A percentile compares a stretch with the other conserved stretches of the same genome.
phyloP scores from a whole-genome alignment of 2,888 invertebrate genomes.

The Cheilosia scutellata region DNA sequence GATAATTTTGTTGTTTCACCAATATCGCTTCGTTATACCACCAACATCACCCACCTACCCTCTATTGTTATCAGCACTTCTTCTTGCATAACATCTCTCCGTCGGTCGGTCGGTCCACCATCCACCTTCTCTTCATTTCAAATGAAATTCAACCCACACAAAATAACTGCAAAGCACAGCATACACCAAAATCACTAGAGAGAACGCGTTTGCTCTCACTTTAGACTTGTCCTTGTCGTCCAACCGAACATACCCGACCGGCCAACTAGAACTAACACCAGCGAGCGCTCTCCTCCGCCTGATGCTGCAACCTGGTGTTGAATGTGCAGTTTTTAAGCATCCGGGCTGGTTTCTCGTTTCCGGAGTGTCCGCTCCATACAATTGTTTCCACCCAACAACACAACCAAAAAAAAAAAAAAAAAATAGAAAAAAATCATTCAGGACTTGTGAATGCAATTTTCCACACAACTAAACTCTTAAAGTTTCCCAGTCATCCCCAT shows the following conservation, averaged over 20 bases:
- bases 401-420: neutral
- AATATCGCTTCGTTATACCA: constrained; percentile 3
- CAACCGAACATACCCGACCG: constrained; percentile 37
- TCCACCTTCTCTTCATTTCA: constrained; percentile 2
- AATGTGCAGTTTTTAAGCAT: constrained; percentile 76
- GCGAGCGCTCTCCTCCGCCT: neutral
- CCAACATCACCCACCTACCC: neutral
- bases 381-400: neutral
- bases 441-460: constrained; percentile 81
- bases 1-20: constrained; percentile 70
- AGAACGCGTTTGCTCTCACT: constrained; percentile 60
- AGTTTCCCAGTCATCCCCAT: constrained; percentile 75
- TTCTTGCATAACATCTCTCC: constrained; percentile 39
- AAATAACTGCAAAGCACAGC: constrained; percentile 46
- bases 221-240: constrained; percentile 65
- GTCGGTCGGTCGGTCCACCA: neutral
- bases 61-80: constrained; percentile 37
- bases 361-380: constrained; percentile 62
- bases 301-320: constrained; percentile 66
- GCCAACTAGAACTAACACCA: constrained; percentile 67
- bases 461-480: constrained; percentile 82
- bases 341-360: constrained; percentile 74
- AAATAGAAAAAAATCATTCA: constrained; percentile 57
- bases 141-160: constrained; percentile 56
- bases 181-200: constrained; percentile 59